Evolutionary conservation across 2,113 vertebrate genomes (phyloP).

Genomic region (Phainopepla nitens): DNA sequence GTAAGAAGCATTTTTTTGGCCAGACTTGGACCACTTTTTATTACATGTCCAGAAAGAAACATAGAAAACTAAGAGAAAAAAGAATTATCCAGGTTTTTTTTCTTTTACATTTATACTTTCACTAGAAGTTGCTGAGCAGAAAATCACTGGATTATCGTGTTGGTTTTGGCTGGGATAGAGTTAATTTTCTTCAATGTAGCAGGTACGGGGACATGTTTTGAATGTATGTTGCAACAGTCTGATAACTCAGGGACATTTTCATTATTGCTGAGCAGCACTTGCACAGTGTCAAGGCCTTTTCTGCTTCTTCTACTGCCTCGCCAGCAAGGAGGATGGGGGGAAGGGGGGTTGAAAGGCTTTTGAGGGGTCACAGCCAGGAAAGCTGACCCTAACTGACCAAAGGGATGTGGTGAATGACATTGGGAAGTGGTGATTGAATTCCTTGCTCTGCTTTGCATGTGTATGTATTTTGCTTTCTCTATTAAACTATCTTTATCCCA

Average conservation of each 20-base stretch:
- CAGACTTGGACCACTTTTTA: neutral
- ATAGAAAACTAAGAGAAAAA: neutral
- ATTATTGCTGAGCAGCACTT: neutral
- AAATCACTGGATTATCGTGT: neutral
- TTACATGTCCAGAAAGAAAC: neutral
- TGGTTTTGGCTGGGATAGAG: neutral
- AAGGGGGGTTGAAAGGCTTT: fast-evolving
- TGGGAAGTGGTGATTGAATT: neutral
- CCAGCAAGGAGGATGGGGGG: neutral
- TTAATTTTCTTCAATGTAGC: neutral
- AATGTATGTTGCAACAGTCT: neutral
- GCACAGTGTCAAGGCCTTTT: neutral
- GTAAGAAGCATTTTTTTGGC: neutral
- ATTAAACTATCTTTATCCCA: neutral
- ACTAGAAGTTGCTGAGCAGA: neutral
- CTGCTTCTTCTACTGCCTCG: neutral
- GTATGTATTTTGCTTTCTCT: neutral
- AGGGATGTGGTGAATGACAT: neutral
- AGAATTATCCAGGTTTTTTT: neutral
- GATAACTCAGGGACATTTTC: neutral
- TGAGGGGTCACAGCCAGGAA: neutral
- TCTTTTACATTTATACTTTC: neutral
- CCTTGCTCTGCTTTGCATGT: neutral
- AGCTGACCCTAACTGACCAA: neutral
- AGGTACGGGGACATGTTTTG: neutral